phyloP scores from a whole-genome alignment of 2,797 vertebrate species.

The Sparus aurata region DNA sequence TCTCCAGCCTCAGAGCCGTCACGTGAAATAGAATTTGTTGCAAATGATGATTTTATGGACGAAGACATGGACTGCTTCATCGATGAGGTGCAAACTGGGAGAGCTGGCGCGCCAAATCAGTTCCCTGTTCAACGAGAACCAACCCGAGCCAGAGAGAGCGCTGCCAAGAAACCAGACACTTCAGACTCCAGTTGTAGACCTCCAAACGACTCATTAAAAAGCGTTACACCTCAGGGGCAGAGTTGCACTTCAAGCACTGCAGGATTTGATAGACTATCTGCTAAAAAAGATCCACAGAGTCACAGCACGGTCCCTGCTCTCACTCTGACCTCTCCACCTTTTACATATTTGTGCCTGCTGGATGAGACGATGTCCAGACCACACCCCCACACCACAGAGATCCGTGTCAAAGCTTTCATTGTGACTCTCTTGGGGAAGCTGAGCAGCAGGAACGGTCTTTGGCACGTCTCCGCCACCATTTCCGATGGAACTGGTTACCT shows the following conservation, averaged over 20 bases:
- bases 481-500: slow-evolving; percentile 94
- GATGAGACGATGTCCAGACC: slow-evolving; percentile 67
- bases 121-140: slow-evolving; percentile 18
- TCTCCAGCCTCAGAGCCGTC: slow-evolving; percentile 21
- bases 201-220: neutral
- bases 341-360: slow-evolving; percentile 91
- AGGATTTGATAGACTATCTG: neutral
- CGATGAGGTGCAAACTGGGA: slow-evolving; percentile 30
- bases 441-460: slow-evolving; percentile 84
- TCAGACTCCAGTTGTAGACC: slow-evolving; percentile 10
- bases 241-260: neutral
- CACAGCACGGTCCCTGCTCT: slow-evolving; percentile 19
- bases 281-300: slow-evolving; percentile 10
- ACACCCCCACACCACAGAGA: slow-evolving; percentile 60
- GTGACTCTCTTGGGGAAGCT: slow-evolving; percentile 95
- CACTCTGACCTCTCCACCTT: slow-evolving; percentile 86
- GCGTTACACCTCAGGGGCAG: slow-evolving; percentile 17
- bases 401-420: slow-evolving; percentile 94
- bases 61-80: slow-evolving; percentile 71
- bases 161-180: neutral
- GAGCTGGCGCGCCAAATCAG: neutral
- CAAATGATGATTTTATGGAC: slow-evolving; percentile 66
- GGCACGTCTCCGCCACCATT: slow-evolving; percentile 91
- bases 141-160: neutral
- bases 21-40: neutral